phyloP scores from a whole-genome alignment of 2,797 vertebrate genomes.

The Epinephelus awoara region DNA sequence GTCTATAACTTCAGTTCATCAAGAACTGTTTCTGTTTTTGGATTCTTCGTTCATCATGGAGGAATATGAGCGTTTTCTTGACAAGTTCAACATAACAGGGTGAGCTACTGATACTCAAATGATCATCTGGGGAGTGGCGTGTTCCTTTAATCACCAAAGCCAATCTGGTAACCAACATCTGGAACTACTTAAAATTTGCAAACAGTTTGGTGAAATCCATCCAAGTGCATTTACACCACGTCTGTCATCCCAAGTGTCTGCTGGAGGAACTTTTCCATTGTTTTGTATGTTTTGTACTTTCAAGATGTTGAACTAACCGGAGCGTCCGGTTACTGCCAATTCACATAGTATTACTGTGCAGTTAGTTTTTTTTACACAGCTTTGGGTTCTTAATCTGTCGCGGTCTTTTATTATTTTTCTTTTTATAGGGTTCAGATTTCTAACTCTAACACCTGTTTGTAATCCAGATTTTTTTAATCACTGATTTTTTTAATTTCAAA shows the following conservation, averaged over 20 bases:
- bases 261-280: conserved; percentile 40
- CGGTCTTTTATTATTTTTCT: conserved; percentile 16
- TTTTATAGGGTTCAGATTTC: conserved; percentile 23
- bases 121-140: too few relatives aligned
- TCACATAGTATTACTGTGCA: conserved; percentile 12
- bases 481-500: conserved; percentile 41
- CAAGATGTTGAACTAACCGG: conserved; percentile 43
- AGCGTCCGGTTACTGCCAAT: conserved; percentile 62
- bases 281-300: conserved; percentile 58
- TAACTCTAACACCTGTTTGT: conserved; percentile 55
- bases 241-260: conserved; percentile 45
- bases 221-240: conserved; percentile 62
- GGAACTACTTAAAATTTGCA: conserved; percentile 14
- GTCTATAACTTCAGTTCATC: too few relatives aligned
- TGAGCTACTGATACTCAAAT: too few relatives aligned
- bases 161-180: conserved; percentile 1
- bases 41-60: too few relatives aligned
- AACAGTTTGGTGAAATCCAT: conserved; percentile 44
- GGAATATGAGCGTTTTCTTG: too few relatives aligned
- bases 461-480: conserved; percentile 45
- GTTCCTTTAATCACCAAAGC: conserved; percentile 11
- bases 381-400: conserved; percentile 26
- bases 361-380: conserved; percentile 8
- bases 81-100: too few relatives aligned
- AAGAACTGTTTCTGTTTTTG: too few relatives aligned